A percentile compares a stretch with the other conserved stretches of the same genome.
These are phyloP conservation scores for Oxyura jamaicensis DNA, from an alignment of 2,113 vertebrate genomes.

Conservation along the genomic window DNA sequence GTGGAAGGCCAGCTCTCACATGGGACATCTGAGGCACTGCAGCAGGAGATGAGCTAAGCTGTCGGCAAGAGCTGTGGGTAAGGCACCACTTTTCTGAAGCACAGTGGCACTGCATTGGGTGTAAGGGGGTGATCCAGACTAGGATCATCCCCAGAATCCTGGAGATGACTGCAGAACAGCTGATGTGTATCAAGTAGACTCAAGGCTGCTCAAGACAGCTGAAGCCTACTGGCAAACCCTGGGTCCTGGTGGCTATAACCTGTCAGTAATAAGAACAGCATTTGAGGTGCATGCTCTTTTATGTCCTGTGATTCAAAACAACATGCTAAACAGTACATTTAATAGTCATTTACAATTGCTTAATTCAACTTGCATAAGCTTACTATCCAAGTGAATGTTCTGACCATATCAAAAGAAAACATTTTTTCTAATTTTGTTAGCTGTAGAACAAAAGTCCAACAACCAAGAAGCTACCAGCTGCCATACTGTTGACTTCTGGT, in stretches of 20 bases:
- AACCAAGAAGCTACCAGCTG: background rate
- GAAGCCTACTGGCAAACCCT: background rate
- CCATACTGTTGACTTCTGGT: background rate
- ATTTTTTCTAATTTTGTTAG: background rate
- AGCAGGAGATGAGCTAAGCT: background rate
- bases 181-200: rapidly evolving
- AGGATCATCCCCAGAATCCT: background rate
- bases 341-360: background rate
- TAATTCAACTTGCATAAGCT: background rate
- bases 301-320: background rate
- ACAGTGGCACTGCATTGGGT: background rate
- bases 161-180: rapidly evolving
- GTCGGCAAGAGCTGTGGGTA: background rate
- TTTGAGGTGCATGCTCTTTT: background rate
- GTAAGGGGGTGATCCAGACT: background rate
- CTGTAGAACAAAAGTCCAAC: background rate
- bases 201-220: background rate
- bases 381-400: background rate
- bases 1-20: background rate
- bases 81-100: background rate
- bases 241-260: background rate
- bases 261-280: background rate
- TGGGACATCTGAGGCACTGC: background rate
- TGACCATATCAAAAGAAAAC: background rate
- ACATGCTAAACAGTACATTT: rapidly evolving